Conservation (phyloP, 2,113 vertebrate species). For the Silurus glanis region DNA sequence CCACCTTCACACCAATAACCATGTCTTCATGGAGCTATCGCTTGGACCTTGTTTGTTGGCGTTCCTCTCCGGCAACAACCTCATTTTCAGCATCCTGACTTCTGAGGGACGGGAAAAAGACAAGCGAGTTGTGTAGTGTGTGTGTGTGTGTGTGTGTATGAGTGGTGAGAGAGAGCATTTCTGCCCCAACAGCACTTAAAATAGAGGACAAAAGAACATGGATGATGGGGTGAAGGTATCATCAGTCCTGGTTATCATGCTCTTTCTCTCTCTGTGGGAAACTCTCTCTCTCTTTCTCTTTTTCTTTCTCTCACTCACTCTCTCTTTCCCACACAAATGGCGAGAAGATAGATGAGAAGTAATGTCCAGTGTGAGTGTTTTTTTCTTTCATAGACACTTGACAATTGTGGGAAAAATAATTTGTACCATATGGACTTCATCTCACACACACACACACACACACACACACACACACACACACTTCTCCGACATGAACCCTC, state of each 20-base stretch:
- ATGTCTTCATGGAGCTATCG: no score
- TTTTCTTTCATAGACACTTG: neutral
- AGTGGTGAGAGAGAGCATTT: slow-evolving; percentile 7
- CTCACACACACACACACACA: slow-evolving; percentile 19
- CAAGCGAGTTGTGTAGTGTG: slow-evolving; percentile 6
- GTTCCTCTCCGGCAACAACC: neutral
- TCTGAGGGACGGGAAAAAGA: neutral
- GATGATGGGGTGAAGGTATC: slow-evolving; percentile 25
- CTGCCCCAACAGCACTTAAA: slow-evolving; percentile 29
- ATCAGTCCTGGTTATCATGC: slow-evolving; percentile 42
- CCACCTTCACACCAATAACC: no score
- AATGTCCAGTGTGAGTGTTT: slow-evolving; percentile 9
- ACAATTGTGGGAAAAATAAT: slow-evolving; percentile 6
- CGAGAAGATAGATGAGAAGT: neutral
- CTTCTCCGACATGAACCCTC: slow-evolving; percentile 2
- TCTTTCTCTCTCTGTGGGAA: slow-evolving; percentile 25
- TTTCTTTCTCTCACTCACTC: neutral
- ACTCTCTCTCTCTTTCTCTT: neutral
- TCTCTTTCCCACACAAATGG: neutral
- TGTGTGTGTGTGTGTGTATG: neutral
- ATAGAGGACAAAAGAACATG: slow-evolving; percentile 38
- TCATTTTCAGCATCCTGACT: no score
- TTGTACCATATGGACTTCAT: neutral
- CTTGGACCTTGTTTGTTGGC: neutral
- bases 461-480: neutral